Percentiles rank a stretch among this genome's conserved stretches.
These are phyloP conservation scores for Eumaeus atala DNA, from an alignment of 1,140 invertebrate genomes.

Conservation along the genomic window DNA sequence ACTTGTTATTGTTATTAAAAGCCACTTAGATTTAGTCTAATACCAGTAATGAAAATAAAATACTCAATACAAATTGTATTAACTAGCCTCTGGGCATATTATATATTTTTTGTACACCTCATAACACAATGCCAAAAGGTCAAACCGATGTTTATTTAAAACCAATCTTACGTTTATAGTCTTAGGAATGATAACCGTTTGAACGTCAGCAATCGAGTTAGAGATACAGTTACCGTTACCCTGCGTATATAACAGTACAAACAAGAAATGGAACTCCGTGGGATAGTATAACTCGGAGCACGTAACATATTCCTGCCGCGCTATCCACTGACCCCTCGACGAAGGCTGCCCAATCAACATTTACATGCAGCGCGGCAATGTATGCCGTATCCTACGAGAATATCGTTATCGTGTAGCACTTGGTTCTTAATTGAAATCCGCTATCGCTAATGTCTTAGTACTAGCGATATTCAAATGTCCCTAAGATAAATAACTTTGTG, in stretches of 20 bases:
- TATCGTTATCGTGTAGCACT: neutral
- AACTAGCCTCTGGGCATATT: neutral
- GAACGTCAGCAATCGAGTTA: neutral
- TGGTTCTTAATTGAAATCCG: neutral
- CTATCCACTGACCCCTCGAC: conserved; percentile 12
- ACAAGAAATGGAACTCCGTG: conserved; percentile 21
- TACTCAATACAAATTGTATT: neutral
- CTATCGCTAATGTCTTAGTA: too few species aligned
- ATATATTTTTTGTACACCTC: neutral
- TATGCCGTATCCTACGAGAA: neutral
- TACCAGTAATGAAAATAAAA: conserved; percentile 6
- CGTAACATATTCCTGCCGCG: conserved; percentile 6
- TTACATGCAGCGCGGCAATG: conserved; percentile 1
- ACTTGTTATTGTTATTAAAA: too few species aligned
- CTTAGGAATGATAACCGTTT: neutral
- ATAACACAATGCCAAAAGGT: neutral
- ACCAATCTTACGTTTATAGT: neutral
- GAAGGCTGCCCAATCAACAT: too few species aligned
- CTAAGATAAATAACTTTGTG: too few species aligned
- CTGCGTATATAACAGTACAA: conserved; percentile 16
- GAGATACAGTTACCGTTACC: conserved; percentile 20
- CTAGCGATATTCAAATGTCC: too few species aligned
- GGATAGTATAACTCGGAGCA: neutral
- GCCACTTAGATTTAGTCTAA: too few species aligned
- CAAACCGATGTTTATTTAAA: neutral